Evolutionary conservation across 2,797 vertebrate genomes (phyloP).

Genomic region (Benthosema pterotum): DNA sequence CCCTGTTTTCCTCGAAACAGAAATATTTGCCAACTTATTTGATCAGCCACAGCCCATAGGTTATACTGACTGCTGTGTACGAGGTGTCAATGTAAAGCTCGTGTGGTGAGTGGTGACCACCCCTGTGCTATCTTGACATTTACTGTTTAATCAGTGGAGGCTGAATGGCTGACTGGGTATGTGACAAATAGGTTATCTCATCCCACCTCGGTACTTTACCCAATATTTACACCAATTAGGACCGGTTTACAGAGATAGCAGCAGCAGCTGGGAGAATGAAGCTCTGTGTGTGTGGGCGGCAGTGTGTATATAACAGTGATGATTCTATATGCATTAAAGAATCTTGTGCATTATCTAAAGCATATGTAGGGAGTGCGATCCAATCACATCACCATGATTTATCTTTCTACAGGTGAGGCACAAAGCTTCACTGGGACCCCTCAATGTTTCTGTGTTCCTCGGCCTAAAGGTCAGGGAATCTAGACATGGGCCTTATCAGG

Average conservation of each 20-base stretch:
- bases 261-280: slow-evolving; percentile 46
- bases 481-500: slow-evolving; percentile 54
- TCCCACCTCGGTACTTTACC: slow-evolving; percentile 84
- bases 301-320: slow-evolving; percentile 29
- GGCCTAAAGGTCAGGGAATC: slow-evolving; percentile 56
- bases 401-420: no score
- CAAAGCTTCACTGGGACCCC: slow-evolving; percentile 18
- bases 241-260: slow-evolving; percentile 85
- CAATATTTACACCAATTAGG: slow-evolving; percentile 95
- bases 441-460: slow-evolving; percentile 18
- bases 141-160: slow-evolving; percentile 74
- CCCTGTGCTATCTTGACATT: slow-evolving; percentile 54
- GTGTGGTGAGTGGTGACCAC: slow-evolving; percentile 45
- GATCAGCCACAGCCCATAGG: neutral
- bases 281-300: slow-evolving; percentile 13
- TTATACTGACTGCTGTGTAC: slow-evolving; percentile 16
- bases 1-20: neutral
- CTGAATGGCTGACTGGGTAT: slow-evolving; percentile 81
- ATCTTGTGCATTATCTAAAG: no score
- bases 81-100: slow-evolving; percentile 10
- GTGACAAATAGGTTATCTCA: slow-evolving; percentile 84
- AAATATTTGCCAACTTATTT: neutral
- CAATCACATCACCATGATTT: no score
- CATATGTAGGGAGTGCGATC: no score
- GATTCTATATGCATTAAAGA: slow-evolving; percentile 6